Percentiles rank a stretch among this genome's conserved stretches.
Conservation (phyloP, 2,797 vertebrate genomes). For the Oreochromis mossambicus region DNA sequence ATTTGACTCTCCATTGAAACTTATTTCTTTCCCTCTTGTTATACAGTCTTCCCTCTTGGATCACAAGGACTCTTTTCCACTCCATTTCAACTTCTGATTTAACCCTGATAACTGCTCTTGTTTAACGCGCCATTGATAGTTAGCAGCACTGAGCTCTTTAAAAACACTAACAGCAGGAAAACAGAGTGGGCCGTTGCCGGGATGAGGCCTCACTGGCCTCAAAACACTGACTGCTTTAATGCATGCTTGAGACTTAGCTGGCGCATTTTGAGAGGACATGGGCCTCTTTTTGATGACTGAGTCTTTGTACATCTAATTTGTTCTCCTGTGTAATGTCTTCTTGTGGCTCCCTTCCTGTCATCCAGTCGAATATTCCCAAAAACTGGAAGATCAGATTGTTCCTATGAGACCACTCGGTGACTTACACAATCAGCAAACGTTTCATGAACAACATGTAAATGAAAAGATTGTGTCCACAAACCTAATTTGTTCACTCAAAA, state of each 20-base stretch:
- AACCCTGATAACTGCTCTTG: constrained; percentile 35
- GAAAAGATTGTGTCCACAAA: neutral
- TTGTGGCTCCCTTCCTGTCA: constrained; percentile 14
- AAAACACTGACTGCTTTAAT: neutral
- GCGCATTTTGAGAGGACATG: neutral
- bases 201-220: constrained; percentile 17
- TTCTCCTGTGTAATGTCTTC: neutral
- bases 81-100: constrained; percentile 34
- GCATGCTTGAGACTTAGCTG: neutral
- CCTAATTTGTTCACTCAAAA: constrained; percentile 2
- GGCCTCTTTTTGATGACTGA: neutral
- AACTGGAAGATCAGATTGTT: neutral
- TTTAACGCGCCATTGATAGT: constrained; percentile 37
- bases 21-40: neutral
- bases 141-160: constrained; percentile 21
- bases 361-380: neutral
- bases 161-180: constrained; percentile 7
- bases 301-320: constrained; percentile 13
- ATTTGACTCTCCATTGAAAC: neutral
- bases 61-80: constrained; percentile 18
- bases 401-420: neutral
- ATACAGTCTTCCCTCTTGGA: neutral
- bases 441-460: neutral
- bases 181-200: neutral
- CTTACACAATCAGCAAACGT: constrained; percentile 10